phyloP scores from a whole-genome alignment of 2,113 vertebrate genomes.

The Pterocles orientalis region DNA sequence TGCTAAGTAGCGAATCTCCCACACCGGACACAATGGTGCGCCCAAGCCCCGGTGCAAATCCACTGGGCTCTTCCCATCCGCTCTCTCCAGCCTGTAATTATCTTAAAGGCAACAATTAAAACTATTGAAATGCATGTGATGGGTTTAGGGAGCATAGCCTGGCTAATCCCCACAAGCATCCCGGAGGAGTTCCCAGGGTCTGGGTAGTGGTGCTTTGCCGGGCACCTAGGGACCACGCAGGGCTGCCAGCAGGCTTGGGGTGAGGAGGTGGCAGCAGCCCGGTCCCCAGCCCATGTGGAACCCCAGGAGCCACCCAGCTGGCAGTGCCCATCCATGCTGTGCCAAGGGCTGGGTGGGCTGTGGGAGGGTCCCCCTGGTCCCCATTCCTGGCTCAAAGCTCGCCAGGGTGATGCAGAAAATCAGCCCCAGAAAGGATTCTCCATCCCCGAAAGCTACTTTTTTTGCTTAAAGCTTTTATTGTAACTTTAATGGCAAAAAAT shows the following conservation, averaged over 20 bases:
- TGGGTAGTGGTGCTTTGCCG: not conserved
- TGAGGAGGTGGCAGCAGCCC: not conserved
- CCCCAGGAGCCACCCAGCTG: fast-evolving
- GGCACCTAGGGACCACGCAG: not conserved
- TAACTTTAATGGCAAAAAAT: not conserved
- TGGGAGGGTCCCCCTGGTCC: fast-evolving
- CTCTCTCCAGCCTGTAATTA: conserved; percentile 54
- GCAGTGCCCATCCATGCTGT: not conserved
- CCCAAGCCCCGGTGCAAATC: not conserved
- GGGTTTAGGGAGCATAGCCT: conserved; percentile 30
- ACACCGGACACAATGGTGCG: not conserved
- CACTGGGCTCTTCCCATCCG: conserved; percentile 23
- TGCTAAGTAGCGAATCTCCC: not conserved
- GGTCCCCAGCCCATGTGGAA: not conserved
- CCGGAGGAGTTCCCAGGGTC: not conserved
- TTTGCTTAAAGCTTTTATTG: not conserved
- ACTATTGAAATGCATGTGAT: conserved; percentile 47
- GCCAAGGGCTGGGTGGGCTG: not conserved
- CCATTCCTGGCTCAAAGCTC: not conserved
- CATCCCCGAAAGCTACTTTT: not conserved
- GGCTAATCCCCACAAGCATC: conserved; percentile 48
- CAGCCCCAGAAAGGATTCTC: not conserved
- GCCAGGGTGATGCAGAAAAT: not conserved
- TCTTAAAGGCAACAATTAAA: conserved; percentile 63
- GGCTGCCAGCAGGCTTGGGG: not conserved